These are phyloP conservation scores for Pardosa pseudoannulata DNA, from an alignment of 2,888 invertebrate genomes.

Conservation along the genomic window DNA sequence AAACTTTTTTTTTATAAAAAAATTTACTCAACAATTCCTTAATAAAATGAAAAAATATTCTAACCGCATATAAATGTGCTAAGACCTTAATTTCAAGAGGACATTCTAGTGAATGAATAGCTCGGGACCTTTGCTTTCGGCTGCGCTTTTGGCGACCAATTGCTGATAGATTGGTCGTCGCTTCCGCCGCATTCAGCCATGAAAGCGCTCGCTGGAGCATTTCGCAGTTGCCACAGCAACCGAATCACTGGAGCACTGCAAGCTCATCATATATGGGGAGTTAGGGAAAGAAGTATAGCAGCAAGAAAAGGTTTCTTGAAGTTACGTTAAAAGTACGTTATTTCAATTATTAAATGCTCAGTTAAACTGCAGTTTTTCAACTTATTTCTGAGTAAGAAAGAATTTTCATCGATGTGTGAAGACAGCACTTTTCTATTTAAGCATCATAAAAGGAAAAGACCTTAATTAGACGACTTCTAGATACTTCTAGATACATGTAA, in stretches of 20 bases:
- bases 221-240: constrained; percentile 52
- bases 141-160: constrained; percentile 47
- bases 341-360: background rate
- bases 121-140: background rate
- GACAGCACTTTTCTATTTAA: too few relatives aligned
- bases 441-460: too few relatives aligned
- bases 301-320: background rate
- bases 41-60: background rate
- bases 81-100: background rate
- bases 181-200: constrained; percentile 60
- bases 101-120: background rate
- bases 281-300: background rate
- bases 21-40: background rate
- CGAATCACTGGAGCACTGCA: constrained; percentile 5
- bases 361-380: too few relatives aligned
- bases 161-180: constrained; percentile 61
- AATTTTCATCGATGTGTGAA: too few relatives aligned
- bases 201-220: constrained; percentile 65
- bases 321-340: background rate
- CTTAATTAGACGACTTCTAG: too few relatives aligned
- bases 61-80: background rate
- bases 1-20: too few relatives aligned
- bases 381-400: too few relatives aligned
- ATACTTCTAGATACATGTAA: too few relatives aligned
- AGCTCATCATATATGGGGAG: constrained; percentile 12